phyloP scores from a whole-genome alignment of 2,797 vertebrate genomes.

The Manis pentadactyla region DNA sequence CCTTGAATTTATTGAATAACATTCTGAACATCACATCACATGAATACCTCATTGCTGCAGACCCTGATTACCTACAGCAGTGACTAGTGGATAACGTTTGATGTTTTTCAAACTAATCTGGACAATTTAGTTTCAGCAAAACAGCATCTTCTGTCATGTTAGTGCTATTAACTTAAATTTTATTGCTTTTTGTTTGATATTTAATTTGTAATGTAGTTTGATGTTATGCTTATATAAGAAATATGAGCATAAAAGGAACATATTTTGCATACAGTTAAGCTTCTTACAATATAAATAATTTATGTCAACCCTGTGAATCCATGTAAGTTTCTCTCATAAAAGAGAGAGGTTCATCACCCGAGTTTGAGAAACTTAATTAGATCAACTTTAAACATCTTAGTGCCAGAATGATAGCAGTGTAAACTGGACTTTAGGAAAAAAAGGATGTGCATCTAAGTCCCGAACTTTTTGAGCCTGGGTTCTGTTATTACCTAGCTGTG shows the following conservation, averaged over 20 bases:
- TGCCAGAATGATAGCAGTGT: neutral
- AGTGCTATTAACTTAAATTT: neutral
- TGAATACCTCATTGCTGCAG: neutral
- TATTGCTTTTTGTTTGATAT: neutral
- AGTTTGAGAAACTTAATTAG: neutral
- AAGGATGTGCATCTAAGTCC: neutral
- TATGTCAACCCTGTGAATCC: neutral
- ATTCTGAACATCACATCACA: neutral
- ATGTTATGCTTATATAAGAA: slow-evolving; percentile 22
- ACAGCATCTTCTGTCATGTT: neutral
- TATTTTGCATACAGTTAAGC: neutral
- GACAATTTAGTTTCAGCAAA: slow-evolving; percentile 46
- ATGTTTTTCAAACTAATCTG: neutral
- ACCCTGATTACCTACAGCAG: neutral
- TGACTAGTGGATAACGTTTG: neutral
- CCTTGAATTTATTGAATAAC: slow-evolving; percentile 13
- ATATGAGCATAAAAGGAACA: neutral
- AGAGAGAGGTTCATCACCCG: neutral
- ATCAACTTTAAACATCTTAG: neutral
- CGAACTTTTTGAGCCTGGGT: neutral
- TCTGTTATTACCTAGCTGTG: neutral
- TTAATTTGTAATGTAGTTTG: slow-evolving; percentile 12
- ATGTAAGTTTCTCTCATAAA: neutral
- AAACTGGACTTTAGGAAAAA: neutral
- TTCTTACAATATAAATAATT: neutral